A percentile compares a stretch with the other conserved stretches of the same genome.
Evolutionary conservation across 2,888 invertebrate genomes (phyloP).

Genomic region (Eustalomyia histrio): DNA sequence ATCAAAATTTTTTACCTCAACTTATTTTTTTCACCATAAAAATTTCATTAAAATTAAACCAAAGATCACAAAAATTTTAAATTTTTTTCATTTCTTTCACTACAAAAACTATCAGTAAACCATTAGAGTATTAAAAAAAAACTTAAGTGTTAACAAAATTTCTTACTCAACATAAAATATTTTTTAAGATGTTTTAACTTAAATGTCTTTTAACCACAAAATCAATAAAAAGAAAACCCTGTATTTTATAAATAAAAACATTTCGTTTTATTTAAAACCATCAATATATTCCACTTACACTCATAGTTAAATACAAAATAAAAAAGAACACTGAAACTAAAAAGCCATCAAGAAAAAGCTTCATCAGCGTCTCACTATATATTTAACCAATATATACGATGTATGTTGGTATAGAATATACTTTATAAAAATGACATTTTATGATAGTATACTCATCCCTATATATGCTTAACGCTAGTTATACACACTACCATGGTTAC

Average conservation of each 20-base stretch:
- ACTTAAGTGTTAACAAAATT: conserved; percentile 4
- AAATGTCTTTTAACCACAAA: conserved; percentile 33
- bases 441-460: conserved; percentile 30
- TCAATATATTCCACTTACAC: conserved; percentile 12
- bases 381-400: conserved; percentile 45
- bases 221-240: conserved; percentile 34
- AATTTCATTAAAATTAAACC: too few relatives aligned
- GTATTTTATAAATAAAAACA: conserved; percentile 38
- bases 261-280: conserved; percentile 23
- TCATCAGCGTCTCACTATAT: conserved; percentile 37
- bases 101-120: neutral
- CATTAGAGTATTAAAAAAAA: conserved; percentile 2
- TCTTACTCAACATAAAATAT: neutral
- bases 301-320: neutral
- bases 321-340: neutral
- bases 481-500: conserved; percentile 23
- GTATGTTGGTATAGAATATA: conserved; percentile 44
- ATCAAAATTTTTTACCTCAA: too few relatives aligned
- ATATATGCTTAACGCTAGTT: conserved; percentile 15
- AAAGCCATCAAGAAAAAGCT: conserved; percentile 29
- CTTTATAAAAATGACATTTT: conserved; percentile 66
- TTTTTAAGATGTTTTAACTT: conserved; percentile 8
- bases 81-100: too few relatives aligned
- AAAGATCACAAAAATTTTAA: too few relatives aligned
- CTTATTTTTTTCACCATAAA: too few relatives aligned